Evolutionary conservation across 2,888 invertebrate genomes (phyloP).

Genomic region (Chloroclysta siterata): DNA sequence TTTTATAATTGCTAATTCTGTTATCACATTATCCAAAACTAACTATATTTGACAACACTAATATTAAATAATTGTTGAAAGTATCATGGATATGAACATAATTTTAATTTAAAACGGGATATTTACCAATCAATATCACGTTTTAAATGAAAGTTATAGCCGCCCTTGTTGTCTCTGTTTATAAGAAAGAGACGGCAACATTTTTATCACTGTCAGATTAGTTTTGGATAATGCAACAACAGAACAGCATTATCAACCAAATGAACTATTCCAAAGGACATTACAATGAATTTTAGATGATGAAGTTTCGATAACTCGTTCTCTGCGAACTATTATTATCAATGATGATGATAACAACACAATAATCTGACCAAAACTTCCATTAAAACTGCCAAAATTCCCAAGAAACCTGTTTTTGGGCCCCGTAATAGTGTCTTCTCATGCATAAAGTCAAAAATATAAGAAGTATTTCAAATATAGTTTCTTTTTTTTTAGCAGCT

Average conservation of each 20-base stretch:
- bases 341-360: slow-evolving; percentile 26
- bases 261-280: slow-evolving; percentile 6
- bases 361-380: slow-evolving; percentile 30
- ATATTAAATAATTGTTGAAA: too few relatives aligned
- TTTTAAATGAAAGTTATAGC: too few relatives aligned
- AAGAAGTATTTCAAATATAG: too few relatives aligned
- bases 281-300: slow-evolving; percentile 24
- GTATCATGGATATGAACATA: too few relatives aligned
- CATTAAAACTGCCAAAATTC: background rate
- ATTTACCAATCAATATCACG: too few relatives aligned
- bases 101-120: too few relatives aligned
- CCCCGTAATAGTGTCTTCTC: slow-evolving; percentile 4
- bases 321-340: slow-evolving; percentile 5
- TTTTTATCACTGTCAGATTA: background rate
- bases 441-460: background rate
- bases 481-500: too few relatives aligned
- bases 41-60: background rate
- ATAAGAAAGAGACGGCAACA: background rate
- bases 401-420: slow-evolving; percentile 4
- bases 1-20: background rate
- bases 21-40: background rate
- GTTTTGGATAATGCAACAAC: background rate
- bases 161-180: background rate
- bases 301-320: slow-evolving; percentile 13
- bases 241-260: background rate